Evolutionary conservation across 2,888 invertebrate species (phyloP).

Genomic region (Ormia ochracea): DNA sequence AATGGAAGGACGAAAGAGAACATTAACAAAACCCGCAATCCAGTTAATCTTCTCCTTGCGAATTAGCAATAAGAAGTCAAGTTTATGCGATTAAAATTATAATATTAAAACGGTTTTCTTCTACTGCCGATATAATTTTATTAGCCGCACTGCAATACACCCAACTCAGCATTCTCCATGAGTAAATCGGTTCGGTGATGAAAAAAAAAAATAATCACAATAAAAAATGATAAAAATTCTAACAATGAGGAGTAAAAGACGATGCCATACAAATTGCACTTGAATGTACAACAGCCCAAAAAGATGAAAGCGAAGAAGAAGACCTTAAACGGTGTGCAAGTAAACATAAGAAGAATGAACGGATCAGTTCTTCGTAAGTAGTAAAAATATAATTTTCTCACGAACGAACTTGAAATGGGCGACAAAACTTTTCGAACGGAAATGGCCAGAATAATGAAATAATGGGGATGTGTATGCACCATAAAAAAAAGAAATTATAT

Average conservation of each 20-base stretch:
- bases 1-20: no score
- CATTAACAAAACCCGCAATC: no score
- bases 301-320: slow-evolving; percentile 1
- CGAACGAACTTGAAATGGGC: slow-evolving; percentile 62
- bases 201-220: background rate
- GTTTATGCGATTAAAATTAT: no score
- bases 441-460: slow-evolving; percentile 61
- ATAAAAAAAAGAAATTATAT: slow-evolving; percentile 30
- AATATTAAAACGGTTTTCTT: no score
- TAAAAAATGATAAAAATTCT: background rate
- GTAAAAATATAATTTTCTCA: slow-evolving; percentile 58
- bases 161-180: no score
- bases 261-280: slow-evolving; percentile 42
- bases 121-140: no score
- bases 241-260: slow-evolving; percentile 31
- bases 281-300: background rate
- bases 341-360: background rate
- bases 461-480: slow-evolving; percentile 23
- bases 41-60: no score
- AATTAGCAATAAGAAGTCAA: no score
- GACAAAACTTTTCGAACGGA: slow-evolving; percentile 61
- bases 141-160: no score
- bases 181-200: background rate
- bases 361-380: slow-evolving; percentile 11
- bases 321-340: slow-evolving; percentile 9